Percentiles rank a stretch among this genome's conserved stretches.
phyloP scores from a whole-genome alignment of 2,888 invertebrate genomes.

The Allacma fusca region DNA sequence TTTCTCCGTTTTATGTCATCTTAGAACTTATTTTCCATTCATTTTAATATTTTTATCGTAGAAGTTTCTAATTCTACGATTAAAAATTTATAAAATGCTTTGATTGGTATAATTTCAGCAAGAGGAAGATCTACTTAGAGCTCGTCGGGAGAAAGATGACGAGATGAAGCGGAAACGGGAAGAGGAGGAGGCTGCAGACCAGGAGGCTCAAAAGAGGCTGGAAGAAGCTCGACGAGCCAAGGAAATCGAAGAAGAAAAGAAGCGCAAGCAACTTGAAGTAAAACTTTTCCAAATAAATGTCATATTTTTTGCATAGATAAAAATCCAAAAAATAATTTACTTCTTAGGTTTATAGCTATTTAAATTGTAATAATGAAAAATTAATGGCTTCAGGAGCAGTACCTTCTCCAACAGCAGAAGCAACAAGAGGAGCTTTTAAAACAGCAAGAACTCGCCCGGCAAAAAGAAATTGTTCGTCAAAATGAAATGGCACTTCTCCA shows the following conservation, averaged over 20 bases:
- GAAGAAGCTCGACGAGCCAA: slow-evolving; percentile 44
- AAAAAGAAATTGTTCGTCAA: slow-evolving; percentile 54
- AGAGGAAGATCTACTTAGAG: slow-evolving; percentile 55
- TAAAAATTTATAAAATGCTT: background rate
- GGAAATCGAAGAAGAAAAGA: slow-evolving; percentile 58
- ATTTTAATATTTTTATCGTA: too few relatives aligned
- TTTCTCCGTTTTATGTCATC: too few relatives aligned
- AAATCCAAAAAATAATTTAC: too few relatives aligned
- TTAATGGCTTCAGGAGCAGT: slow-evolving; percentile 49
- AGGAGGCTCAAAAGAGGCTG: slow-evolving; percentile 47
- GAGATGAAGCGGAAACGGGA: slow-evolving; percentile 69
- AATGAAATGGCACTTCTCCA: slow-evolving; percentile 55
- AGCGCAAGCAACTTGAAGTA: slow-evolving; percentile 54
- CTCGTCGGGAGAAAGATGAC: slow-evolving; percentile 62
- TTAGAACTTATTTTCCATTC: too few relatives aligned
- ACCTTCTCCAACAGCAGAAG: slow-evolving; percentile 42
- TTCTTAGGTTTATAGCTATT: too few relatives aligned
- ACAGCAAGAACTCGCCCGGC: slow-evolving; percentile 54
- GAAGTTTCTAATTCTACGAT: too few relatives aligned
- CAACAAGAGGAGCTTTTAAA: slow-evolving; percentile 48
- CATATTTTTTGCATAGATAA: background rate
- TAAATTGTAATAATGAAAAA: too few relatives aligned
- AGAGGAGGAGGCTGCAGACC: slow-evolving; percentile 63
- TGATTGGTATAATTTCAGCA: slow-evolving; percentile 44
- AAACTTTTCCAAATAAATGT: slow-evolving; percentile 22